These are phyloP conservation scores for Adelognathus sp. DNA, from an alignment of 2,888 invertebrate genomes.

Conservation along the genomic window DNA sequence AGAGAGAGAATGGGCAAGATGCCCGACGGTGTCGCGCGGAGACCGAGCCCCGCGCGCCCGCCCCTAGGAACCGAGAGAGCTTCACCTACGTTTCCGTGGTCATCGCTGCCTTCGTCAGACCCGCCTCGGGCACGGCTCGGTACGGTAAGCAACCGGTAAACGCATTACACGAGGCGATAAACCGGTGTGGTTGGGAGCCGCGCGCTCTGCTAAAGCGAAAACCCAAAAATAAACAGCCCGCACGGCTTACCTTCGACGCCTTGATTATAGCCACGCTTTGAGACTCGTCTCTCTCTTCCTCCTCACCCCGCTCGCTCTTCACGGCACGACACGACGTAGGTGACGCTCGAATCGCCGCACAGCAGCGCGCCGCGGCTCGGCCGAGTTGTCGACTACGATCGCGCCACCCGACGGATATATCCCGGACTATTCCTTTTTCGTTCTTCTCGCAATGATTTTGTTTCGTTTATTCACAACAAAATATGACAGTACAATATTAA, in stretches of 20 bases:
- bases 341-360: constrained; percentile 58
- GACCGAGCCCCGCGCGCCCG: constrained; percentile 66
- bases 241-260: constrained; percentile 89
- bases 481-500: too few relatives aligned
- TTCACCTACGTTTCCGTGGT: constrained; percentile 76
- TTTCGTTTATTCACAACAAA: too few relatives aligned
- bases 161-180: constrained; percentile 73
- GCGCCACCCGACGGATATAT: constrained; percentile 51
- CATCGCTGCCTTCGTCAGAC: constrained; percentile 75
- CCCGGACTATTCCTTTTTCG: neutral
- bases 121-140: constrained; percentile 71
- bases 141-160: constrained; percentile 68
- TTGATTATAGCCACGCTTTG: constrained; percentile 94
- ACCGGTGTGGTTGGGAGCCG: constrained; percentile 66
- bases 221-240: constrained; percentile 77
- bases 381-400: constrained; percentile 21
- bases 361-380: too few relatives aligned
- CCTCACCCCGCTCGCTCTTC: too few relatives aligned
- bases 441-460: neutral
- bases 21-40: constrained; percentile 74
- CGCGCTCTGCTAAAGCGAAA: constrained; percentile 70
- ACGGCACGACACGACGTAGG: constrained; percentile 59
- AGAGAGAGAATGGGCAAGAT: constrained; percentile 73
- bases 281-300: constrained; percentile 61
- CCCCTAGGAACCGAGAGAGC: constrained; percentile 64